Base-by-base conservation (phyloP, 2,797 vertebrate genomes). In the Pseudochromis fuscus region DNA sequence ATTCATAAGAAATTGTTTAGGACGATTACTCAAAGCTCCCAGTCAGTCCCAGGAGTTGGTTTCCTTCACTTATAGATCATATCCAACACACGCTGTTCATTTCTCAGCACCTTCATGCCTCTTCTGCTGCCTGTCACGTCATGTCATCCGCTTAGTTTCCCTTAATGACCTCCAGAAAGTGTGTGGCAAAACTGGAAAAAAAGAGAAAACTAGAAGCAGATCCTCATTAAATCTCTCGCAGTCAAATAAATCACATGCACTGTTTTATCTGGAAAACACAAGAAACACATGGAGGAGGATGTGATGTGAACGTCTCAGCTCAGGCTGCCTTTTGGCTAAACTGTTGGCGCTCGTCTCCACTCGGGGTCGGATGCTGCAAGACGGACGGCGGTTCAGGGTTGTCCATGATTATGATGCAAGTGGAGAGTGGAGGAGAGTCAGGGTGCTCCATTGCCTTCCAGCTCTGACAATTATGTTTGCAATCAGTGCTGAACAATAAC, bases 141-240 rank as follows among this genome's bases (percentile, higher is more conserved):
- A 56, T 75, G 48, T 72, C 64, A 27, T 76, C 80, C 50, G 62
- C 55, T 72, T 67, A 38, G 45, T 72, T 69, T 79, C 23, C 69
- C 18, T 38, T 79, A 83, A 87, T 81, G 63, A 59, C 65, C 76
- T 83, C 75, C 81, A 81, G 79, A 84, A 74, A 76, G 57, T 82
- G 65, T 81, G 73, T 57, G 51, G 67, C 75, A 70, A 66, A 79
- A 50, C 31, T 10, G 1, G 61, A 65, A 75, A 37, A 48, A 8
- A 72, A 38, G 33, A 65, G 80, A 55, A 89, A 90, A 92, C 67
- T 65, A 72, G 46, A 86, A 89, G 72, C 90, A 90, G 85, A 88
- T 82, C 66, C 76, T 87, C 82, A 79, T 81, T 88, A 89, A 87
- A 82, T 84, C 53, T 79, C 66, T 77, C 62, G 50, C 75, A 75